Evolutionary conservation across 2,888 invertebrate genomes (phyloP), one percentile per base, ranked within the genome.

Genomic region (Priocnemis perturbator): DNA sequence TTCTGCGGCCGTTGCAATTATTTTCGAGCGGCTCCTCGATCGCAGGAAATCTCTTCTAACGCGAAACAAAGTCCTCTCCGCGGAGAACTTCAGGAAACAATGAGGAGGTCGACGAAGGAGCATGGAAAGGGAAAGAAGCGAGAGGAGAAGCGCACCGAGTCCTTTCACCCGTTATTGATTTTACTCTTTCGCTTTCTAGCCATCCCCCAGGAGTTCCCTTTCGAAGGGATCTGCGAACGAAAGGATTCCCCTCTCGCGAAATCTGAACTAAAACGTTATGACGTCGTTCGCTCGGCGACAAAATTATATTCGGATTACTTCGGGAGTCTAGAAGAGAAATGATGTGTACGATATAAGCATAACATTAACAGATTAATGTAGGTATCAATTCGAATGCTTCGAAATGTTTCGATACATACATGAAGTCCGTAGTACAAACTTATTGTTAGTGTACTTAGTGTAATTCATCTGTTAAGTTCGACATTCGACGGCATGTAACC

Each of bases 191-290:
- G 64, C 58, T 30, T 59, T 52, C 57, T 37, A 62, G 52, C 19
- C 60, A 37, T 17, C 57, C 17, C n/a, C 62, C 48, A 37, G 37
- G 37, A 37, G 26, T 26, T 26, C 15, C 47, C 47, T 17, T 50
- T 19, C 44, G 15, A 21, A 52, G 37, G 45, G 58, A 67, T 44
- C 50, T 37, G 45, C 50, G 23, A 52, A 55, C 64, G 44, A 58
- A 59, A 26, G 65, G 56, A 60, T 67, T 67, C 26, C 21, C 45
- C 48, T 21, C 37, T 45, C 17, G 17, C 37, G 58, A 55, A 60
- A 50, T 64, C 52, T 67, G 57, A 68, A 73, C 60, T 63, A 73
- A 52, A 23, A 37, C 48, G 56, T 73, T 73, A 73, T 73, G 73
- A 73, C 57, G 62, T 52, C 60, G 60, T 73, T 73, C 64, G 64